Evolutionary conservation across 35 echinoderm and acorn worm species (phyloP).

Genomic region (Patiria miniata): DNA sequence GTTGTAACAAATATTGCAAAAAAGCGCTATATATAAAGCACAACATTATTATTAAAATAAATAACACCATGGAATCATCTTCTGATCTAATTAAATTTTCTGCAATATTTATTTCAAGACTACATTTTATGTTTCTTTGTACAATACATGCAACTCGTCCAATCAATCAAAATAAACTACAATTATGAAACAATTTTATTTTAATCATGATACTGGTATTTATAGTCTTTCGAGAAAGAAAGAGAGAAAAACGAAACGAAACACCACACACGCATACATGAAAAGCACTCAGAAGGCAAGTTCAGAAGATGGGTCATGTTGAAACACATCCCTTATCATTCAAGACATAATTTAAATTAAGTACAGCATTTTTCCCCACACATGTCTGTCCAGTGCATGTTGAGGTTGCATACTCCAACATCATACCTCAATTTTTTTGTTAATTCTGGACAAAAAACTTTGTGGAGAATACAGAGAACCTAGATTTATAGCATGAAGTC

Average conservation of each 20-base stretch:
- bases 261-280: background rate
- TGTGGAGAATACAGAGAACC: too few relatives aligned
- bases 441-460: too few relatives aligned
- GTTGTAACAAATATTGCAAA: too few relatives aligned
- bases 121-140: background rate
- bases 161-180: conserved; percentile 8
- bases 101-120: conserved; percentile 19
- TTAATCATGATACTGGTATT: background rate
- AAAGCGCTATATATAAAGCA: too few relatives aligned
- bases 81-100: background rate
- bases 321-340: background rate
- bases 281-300: background rate
- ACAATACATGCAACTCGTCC: conserved; percentile 19
- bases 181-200: background rate
- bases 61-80: too few relatives aligned
- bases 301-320: too few relatives aligned
- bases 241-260: background rate
- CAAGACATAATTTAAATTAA: background rate
- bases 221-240: background rate
- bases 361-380: too few relatives aligned
- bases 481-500: too few relatives aligned
- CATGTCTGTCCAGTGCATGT: too few relatives aligned
- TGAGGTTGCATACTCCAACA: too few relatives aligned
- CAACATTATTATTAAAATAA: too few relatives aligned
- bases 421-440: too few relatives aligned